Base-by-base conservation (phyloP, 2,797 vertebrate species). In the Cyprinodon diabolis region DNA sequence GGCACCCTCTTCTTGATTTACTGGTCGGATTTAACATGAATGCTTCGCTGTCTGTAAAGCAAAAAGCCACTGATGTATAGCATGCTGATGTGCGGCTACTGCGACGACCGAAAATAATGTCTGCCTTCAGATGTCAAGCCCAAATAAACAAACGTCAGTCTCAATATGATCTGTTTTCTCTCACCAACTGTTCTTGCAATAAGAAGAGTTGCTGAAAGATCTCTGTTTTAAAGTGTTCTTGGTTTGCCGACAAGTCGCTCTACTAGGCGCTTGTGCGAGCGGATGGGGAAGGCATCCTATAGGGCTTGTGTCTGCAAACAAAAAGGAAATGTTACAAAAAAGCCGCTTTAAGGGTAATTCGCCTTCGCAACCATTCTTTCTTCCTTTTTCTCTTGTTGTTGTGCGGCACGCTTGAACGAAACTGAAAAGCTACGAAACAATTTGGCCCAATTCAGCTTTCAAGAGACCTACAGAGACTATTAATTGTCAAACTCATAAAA, bases 361-460 rank as follows among this genome's bases (percentile, higher is more conserved):
- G 25, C 86, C 86, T 77, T 86, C 91, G 76, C 82, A 83, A 84
- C 86, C 87, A 80, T 83, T 47, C 88, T 89, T 89, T 88, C 80
- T 55, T 83, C 72, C 48, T 68, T 78, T 76, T 74, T 43, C 78
- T 83, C 25, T 81, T 49, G 91, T 92, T 91, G 90, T 92, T 81
- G 48, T 72, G 84, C 66, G 75, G 82, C 90, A 91, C 84, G 93
- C 93, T 93, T 93, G 92, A 94, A 84, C 76, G 90, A 85, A 91
- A 86, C 89, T 82, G 85, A 95, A 95, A 89, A 79, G 90, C 82
- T 60, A 12, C 87, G 85, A 92, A 87, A 93, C 92, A 94, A 94
- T 93, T 86, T 74, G 82, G 93, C 91, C 93, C 91, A 93, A 92
- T 92, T 91, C 90, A 68, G 90, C 82, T 87, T 92, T 93, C 90